phyloP scores from a whole-genome alignment of 2,113 vertebrate genomes.

The Steatornis caripensis region DNA sequence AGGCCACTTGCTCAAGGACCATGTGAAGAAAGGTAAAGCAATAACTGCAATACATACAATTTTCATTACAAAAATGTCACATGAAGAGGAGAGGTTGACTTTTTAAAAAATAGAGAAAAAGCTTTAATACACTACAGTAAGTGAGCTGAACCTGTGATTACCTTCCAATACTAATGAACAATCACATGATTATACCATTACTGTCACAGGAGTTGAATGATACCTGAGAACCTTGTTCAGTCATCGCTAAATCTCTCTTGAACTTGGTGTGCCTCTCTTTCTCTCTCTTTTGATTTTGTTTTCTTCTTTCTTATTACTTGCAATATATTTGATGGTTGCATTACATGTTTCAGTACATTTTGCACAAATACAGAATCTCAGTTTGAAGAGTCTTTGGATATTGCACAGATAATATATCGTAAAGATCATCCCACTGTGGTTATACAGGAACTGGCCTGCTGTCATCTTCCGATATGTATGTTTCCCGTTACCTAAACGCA shows the following conservation, averaged over 20 bases:
- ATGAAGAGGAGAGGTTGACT: neutral
- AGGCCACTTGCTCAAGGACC: neutral
- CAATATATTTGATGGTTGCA: neutral
- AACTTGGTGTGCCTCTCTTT: neutral
- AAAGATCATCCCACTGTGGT: neutral
- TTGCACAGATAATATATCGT: neutral
- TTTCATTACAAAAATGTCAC: neutral
- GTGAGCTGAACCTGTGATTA: neutral
- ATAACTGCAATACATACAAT: neutral
- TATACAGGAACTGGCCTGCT: neutral
- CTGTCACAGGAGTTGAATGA: neutral
- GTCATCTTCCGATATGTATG: neutral
- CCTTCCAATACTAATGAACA: neutral
- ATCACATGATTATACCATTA: neutral
- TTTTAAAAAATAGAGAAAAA: neutral
- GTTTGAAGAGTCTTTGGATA: neutral
- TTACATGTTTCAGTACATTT: neutral
- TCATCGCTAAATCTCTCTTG: neutral
- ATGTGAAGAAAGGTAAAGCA: neutral
- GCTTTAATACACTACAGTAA: neutral
- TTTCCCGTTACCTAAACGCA: neutral
- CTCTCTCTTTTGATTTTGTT: neutral
- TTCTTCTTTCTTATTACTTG: neutral
- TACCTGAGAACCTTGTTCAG: neutral
- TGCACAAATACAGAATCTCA: neutral